These are phyloP conservation scores for Phalanger gymnotis DNA, from an alignment of 2,797 vertebrate genomes.

Conservation along the genomic window DNA sequence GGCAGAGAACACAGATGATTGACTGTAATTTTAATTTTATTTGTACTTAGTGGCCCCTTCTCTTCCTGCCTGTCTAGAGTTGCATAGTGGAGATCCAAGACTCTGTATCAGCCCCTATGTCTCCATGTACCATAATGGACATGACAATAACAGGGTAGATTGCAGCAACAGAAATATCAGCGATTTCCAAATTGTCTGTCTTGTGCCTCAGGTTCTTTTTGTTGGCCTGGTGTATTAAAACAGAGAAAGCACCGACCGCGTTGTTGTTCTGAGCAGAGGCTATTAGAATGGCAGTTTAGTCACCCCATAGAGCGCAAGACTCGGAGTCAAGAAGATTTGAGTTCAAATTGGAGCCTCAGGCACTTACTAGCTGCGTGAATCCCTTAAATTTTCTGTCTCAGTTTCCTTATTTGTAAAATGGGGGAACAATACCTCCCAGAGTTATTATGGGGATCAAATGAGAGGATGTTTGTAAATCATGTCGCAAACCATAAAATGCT, in stretches of 20 bases:
- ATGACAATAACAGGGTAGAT: slow-evolving; percentile 57
- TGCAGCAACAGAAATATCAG: slow-evolving; percentile 47
- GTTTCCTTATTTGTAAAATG: neutral
- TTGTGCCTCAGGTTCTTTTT: slow-evolving; percentile 39
- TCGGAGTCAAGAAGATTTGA: neutral
- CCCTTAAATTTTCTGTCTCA: neutral
- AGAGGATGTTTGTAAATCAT: neutral
- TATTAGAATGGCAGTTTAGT: neutral
- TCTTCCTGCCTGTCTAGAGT: slow-evolving; percentile 41
- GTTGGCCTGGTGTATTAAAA: slow-evolving; percentile 49
- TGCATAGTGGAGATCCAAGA: slow-evolving; percentile 60
- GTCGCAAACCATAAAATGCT: neutral
- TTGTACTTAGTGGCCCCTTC: slow-evolving; percentile 39
- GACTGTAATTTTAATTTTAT: slow-evolving; percentile 66
- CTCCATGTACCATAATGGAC: slow-evolving; percentile 43
- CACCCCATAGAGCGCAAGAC: neutral
- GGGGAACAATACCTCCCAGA: neutral
- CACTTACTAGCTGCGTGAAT: neutral
- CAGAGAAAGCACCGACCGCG: slow-evolving; percentile 14
- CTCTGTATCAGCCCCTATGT: neutral
- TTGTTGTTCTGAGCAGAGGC: neutral
- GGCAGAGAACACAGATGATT: slow-evolving; percentile 57
- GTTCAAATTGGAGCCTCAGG: neutral
- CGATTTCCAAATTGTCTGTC: slow-evolving; percentile 70
- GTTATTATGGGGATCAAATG: neutral